These are phyloP conservation scores for Clivina fossor DNA, from an alignment of 2,888 invertebrate genomes.

Conservation along the genomic window DNA sequence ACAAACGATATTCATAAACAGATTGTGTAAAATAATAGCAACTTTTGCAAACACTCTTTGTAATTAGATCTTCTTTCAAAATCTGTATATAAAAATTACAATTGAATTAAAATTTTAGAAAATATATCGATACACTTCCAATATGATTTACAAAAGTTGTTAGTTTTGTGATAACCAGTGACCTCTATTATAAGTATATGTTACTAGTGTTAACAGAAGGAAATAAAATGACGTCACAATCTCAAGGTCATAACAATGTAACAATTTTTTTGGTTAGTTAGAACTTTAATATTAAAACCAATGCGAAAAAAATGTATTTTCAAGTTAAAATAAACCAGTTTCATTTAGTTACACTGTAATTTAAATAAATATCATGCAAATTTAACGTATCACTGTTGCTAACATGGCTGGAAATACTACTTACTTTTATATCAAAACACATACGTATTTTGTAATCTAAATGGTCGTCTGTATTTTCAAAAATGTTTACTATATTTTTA, in stretches of 20 bases:
- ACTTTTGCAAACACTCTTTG: constrained; percentile 43
- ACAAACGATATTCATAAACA: constrained; percentile 44
- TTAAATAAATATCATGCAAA: too few species aligned
- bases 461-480: constrained; percentile 5
- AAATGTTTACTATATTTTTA: constrained; percentile 7
- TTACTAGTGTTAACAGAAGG: too few species aligned
- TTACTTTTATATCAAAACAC: constrained; percentile 27
- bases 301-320: constrained; percentile 6
- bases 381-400: too few species aligned
- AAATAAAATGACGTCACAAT: constrained; percentile 5
- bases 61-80: constrained; percentile 39
- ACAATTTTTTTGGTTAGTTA: neutral
- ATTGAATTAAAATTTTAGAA: too few species aligned
- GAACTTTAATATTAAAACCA: neutral
- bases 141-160: too few species aligned
- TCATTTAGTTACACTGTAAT: too few species aligned
- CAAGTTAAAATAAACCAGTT: too few species aligned
- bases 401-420: neutral
- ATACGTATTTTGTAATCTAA: constrained; percentile 11
- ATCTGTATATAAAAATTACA: constrained; percentile 42
- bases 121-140: too few species aligned
- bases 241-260: constrained; percentile 5
- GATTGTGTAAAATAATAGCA: constrained; percentile 44
- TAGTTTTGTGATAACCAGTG: too few species aligned
- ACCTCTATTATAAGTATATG: too few species aligned